Percentiles rank a stretch among this genome's conserved stretches.
Conservation (phyloP, 1,140 invertebrate species). For the Hylaeus volcanicus region DNA sequence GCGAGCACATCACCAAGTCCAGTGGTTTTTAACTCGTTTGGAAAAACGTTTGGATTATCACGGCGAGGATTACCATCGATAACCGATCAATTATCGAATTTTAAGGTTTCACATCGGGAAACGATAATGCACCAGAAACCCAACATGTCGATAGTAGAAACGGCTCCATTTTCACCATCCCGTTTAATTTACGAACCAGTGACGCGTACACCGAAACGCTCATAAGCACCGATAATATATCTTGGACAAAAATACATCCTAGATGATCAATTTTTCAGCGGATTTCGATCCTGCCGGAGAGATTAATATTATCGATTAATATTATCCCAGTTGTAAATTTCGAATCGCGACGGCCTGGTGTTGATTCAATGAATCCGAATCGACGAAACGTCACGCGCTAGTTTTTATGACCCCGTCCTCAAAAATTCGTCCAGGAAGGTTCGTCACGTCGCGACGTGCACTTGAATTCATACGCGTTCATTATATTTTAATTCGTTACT, state of each 20-base stretch:
- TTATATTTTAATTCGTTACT: no score
- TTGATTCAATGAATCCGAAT: background rate
- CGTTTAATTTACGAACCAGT: conserved; percentile 43
- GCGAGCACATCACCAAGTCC: background rate
- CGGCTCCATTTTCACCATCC: conserved; percentile 3
- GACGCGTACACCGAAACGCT: conserved; percentile 1
- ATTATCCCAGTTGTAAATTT: background rate
- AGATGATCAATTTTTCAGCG: background rate
- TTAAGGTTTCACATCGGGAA: conserved; percentile 37
- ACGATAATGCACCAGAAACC: conserved; percentile 28
- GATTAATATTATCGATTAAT: conserved; percentile 6
- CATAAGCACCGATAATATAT: conserved; percentile 13
- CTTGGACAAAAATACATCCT: background rate
- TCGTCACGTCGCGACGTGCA: no score
- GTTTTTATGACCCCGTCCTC: no score
- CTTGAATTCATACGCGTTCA: no score
- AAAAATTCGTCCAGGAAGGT: no score
- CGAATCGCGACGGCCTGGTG: background rate
- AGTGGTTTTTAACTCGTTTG: background rate
- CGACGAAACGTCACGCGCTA: background rate
- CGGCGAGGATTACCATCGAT: conserved; percentile 6
- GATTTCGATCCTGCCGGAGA: background rate
- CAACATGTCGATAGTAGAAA: conserved; percentile 43
- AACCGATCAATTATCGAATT: conserved; percentile 44
- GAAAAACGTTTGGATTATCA: background rate